These are phyloP conservation scores for Lepisosteus osseus DNA, from an alignment of 2,113 vertebrate genomes.

Conservation along the genomic window DNA sequence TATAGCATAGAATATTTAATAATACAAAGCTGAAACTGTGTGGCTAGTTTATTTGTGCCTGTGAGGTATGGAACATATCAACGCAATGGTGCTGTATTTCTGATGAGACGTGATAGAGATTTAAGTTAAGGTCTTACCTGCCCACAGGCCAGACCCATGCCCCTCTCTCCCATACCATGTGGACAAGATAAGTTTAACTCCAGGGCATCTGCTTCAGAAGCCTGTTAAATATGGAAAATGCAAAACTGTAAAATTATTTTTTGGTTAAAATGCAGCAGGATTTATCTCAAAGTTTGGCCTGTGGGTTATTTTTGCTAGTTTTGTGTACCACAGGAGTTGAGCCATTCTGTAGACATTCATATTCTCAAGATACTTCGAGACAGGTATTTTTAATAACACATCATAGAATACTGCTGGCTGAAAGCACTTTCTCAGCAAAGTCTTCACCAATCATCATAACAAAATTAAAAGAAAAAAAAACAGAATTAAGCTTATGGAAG, in stretches of 20 bases:
- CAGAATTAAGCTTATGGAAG: no score
- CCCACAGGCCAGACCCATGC: constrained; percentile 95
- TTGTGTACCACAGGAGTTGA: background rate
- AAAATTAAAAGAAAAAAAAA: no score
- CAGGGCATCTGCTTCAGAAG: constrained; percentile 86
- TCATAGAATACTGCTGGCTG: no score
- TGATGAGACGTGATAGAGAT: constrained; percentile 25
- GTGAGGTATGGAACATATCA: constrained; percentile 29
- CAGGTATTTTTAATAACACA: no score
- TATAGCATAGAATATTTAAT: constrained; percentile 63
- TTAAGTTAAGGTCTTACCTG: constrained; percentile 67
- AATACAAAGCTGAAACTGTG: constrained; percentile 41
- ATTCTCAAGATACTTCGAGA: no score
- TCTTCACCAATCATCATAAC: no score
- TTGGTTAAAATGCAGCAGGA: constrained; percentile 4
- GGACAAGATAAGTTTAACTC: constrained; percentile 95
- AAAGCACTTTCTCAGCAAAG: no score
- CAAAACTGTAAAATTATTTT: constrained; percentile 12
- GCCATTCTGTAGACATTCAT: no score
- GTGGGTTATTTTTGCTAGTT: background rate
- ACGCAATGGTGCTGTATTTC: background rate
- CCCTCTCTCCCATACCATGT: constrained; percentile 94
- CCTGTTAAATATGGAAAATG: constrained; percentile 53
- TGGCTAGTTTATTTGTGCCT: constrained; percentile 31
- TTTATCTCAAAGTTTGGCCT: background rate